Conservation (phyloP, 2,113 vertebrate species). For the Pachypanchax playfairii region DNA sequence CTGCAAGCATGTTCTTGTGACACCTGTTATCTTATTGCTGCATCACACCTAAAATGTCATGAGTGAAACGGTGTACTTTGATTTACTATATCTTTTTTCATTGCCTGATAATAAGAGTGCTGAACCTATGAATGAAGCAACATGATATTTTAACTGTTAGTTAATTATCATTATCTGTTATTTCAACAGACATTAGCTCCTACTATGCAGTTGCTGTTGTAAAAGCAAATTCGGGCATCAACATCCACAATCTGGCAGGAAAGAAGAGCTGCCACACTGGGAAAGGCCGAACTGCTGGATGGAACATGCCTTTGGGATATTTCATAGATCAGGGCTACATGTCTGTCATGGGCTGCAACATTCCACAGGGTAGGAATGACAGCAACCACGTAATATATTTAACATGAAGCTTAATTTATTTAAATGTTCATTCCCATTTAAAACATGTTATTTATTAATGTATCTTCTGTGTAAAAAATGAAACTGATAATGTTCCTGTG, state of each 20-base stretch:
- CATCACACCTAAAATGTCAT: not conserved
- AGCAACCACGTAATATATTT: not conserved
- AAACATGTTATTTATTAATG: not conserved
- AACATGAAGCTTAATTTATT: too few relatives aligned
- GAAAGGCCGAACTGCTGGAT: conserved; percentile 87
- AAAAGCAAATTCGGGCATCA: conserved; percentile 76
- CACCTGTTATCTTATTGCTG: not conserved
- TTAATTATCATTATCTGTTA: too few relatives aligned
- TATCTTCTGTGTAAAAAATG: too few relatives aligned
- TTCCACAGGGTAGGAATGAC: conserved; percentile 80
- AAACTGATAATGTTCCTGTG: too few relatives aligned
- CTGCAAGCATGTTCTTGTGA: not conserved
- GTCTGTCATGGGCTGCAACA: conserved; percentile 86
- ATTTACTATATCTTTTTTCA: not conserved
- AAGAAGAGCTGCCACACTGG: conserved; percentile 90
- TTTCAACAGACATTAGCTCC: conserved; percentile 69
- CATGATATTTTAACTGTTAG: not conserved
- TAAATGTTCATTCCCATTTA: too few relatives aligned
- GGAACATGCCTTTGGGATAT: conserved; percentile 90
- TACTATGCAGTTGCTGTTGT: conserved; percentile 93
- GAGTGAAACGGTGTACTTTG: conserved; percentile 1
- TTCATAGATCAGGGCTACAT: conserved; percentile 86
- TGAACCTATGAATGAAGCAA: not conserved
- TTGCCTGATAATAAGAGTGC: conserved; percentile 2
- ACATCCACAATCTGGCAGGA: conserved; percentile 83